phyloP scores from a whole-genome alignment of 2,113 vertebrate species.

The Apodemus sylvaticus region DNA sequence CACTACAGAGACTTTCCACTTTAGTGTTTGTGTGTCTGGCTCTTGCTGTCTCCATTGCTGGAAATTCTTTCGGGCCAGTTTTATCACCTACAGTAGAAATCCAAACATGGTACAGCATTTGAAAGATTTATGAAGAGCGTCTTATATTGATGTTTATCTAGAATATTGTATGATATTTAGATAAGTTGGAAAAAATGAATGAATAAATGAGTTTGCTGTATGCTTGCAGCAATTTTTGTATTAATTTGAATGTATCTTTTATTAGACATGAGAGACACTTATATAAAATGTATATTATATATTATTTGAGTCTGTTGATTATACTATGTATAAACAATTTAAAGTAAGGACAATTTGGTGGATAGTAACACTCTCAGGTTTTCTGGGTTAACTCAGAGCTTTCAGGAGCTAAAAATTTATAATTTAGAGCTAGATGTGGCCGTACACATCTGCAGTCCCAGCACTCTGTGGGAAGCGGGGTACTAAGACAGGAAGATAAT shows the following conservation, averaged over 20 bases:
- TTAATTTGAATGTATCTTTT: conserved; percentile 4
- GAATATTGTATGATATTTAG: neutral
- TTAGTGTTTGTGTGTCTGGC: neutral
- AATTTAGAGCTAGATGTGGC: neutral
- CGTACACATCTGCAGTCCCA: neutral
- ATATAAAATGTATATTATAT: neutral
- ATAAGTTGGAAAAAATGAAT: conserved; percentile 2
- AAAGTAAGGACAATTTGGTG: neutral
- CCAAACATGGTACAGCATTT: neutral
- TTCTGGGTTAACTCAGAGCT: neutral
- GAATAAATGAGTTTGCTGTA: neutral
- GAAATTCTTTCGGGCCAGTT: neutral
- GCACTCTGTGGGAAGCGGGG: neutral
- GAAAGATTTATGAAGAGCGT: neutral
- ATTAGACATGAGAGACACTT: neutral
- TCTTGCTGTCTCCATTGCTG: neutral
- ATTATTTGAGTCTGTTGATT: neutral
- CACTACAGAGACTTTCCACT: neutral
- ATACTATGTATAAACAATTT: neutral
- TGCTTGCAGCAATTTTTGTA: neutral
- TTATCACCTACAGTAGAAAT: neutral
- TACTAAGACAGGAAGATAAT: neutral
- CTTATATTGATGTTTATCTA: neutral
- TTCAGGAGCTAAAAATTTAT: neutral
- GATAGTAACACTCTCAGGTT: neutral